phyloP scores from a whole-genome alignment of 2,888 invertebrate genomes.

The Nomada fabriciana region DNA sequence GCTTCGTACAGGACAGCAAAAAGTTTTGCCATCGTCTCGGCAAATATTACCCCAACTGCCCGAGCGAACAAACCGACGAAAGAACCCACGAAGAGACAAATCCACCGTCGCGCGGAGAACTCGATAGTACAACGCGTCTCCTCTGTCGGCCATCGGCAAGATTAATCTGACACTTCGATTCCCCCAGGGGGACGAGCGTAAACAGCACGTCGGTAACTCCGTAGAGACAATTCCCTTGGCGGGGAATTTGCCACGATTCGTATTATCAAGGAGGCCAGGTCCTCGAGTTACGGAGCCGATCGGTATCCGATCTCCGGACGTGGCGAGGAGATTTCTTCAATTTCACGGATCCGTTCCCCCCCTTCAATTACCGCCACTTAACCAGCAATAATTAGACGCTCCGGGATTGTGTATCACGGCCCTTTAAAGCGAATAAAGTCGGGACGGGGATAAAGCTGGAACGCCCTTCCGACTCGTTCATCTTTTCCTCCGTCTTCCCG shows the following conservation, averaged over 20 bases:
- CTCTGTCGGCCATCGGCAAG: slow-evolving; percentile 28
- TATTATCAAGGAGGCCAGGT: slow-evolving; percentile 65
- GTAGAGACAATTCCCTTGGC: slow-evolving; percentile 46
- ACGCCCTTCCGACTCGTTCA: slow-evolving; percentile 55
- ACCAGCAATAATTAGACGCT: slow-evolving; percentile 82
- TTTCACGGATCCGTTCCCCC: slow-evolving; percentile 80
- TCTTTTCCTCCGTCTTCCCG: slow-evolving; percentile 35
- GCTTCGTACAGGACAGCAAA: too few relatives aligned
- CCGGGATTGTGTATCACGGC: slow-evolving; percentile 75
- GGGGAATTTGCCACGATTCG: slow-evolving; percentile 58
- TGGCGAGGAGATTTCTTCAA: slow-evolving; percentile 76
- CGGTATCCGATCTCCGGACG: slow-evolving; percentile 58
- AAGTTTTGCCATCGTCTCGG: not conserved
- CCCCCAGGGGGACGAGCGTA: slow-evolving; percentile 52
- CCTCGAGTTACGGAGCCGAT: slow-evolving; percentile 65
- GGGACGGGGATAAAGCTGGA: slow-evolving; percentile 67
- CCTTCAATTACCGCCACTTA: slow-evolving; percentile 82
- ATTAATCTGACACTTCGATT: slow-evolving; percentile 70
- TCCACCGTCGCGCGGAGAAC: not conserved
- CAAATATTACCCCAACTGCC: not conserved
- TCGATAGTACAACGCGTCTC: not conserved
- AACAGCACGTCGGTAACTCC: slow-evolving; percentile 29
- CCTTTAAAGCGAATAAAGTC: slow-evolving; percentile 76
- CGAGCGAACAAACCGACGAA: not conserved
- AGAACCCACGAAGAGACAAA: not conserved